A percentile compares a stretch with the other conserved stretches of the same genome.
Conservation (phyloP, 2,113 vertebrate genomes). For the Chaetodon trifascialis region DNA sequence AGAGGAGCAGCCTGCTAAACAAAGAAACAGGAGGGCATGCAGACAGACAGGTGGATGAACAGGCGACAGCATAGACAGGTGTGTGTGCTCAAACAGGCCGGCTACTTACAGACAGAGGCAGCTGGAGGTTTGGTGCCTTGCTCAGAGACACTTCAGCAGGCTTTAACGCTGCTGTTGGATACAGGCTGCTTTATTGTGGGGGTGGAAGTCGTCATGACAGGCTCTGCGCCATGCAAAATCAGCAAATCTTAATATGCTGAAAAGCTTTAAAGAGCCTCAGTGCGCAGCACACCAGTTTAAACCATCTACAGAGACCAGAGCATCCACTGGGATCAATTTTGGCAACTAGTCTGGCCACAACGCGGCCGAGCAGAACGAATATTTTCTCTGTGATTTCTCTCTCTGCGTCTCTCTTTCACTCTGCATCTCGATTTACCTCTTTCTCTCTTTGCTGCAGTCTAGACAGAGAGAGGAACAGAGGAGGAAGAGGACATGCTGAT, state of each 20-base stretch:
- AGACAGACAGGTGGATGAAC: not conserved
- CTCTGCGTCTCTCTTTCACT: conserved; percentile 46
- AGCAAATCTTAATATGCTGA: conserved; percentile 41
- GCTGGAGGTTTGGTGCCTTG: conserved; percentile 25
- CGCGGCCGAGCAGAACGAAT: conserved; percentile 51
- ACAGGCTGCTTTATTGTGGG: not conserved
- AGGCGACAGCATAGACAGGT: not conserved
- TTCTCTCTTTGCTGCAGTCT: conserved; percentile 49
- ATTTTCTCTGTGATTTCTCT: conserved; percentile 43
- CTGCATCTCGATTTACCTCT: conserved; percentile 56
- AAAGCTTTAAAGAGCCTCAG: conserved; percentile 52
- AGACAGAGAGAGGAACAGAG: conserved; percentile 61
- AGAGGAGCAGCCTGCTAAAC: no score
- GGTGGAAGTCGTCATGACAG: conserved; percentile 1
- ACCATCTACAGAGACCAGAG: conserved; percentile 58
- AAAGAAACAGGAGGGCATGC: not conserved
- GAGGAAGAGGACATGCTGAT: conserved; percentile 23
- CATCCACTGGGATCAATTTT: conserved; percentile 70
- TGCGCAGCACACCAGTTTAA: conserved; percentile 70
- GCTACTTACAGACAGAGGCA: not conserved
- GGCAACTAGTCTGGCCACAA: conserved; percentile 44
- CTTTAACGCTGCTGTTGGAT: not conserved
- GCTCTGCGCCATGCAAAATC: conserved; percentile 39
- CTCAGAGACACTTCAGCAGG: conserved; percentile 11
- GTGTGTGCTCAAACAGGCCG: not conserved